Conservation (phyloP, 2,797 vertebrate genomes). For the Simalia tracyae region DNA sequence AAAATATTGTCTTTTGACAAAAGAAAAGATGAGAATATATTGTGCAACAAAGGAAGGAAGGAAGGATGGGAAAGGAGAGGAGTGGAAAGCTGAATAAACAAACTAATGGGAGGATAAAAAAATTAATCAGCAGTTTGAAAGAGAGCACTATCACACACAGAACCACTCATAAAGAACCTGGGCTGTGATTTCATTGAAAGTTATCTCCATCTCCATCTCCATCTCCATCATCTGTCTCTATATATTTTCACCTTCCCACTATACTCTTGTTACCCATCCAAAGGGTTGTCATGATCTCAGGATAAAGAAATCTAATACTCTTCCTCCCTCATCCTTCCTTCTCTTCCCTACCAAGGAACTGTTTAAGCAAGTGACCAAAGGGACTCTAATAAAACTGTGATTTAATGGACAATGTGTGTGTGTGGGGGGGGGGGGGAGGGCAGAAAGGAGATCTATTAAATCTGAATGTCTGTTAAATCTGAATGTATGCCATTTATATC, state of each 20-base stretch:
- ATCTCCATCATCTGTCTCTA: not conserved
- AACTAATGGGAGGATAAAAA: not conserved
- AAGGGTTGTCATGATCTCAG: not conserved
- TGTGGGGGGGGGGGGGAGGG: not conserved
- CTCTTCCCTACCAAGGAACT: not conserved
- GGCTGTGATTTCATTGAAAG: not conserved
- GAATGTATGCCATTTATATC: not conserved
- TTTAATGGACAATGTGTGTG: not conserved
- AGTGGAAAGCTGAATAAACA: not conserved
- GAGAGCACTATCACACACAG: not conserved
- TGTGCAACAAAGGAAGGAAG: not conserved
- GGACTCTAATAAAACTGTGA: not conserved
- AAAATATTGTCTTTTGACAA: not conserved
- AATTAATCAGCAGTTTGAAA: not conserved
- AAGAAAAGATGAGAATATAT: not conserved
- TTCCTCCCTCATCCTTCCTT: not conserved
- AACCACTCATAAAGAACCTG: not conserved
- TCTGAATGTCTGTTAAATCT: not conserved
- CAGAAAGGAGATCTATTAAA: not conserved
- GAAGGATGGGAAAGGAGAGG: conserved; percentile 1
- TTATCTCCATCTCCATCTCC: not conserved
- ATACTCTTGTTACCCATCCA: not conserved
- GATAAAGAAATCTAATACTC: not conserved
- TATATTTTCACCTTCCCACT: not conserved
- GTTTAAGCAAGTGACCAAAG: not conserved